Percentiles rank a stretch among this genome's conserved stretches.
These are phyloP conservation scores for Radopholus similis DNA, from an alignment of 1,140 invertebrate genomes.

Conservation along the genomic window DNA sequence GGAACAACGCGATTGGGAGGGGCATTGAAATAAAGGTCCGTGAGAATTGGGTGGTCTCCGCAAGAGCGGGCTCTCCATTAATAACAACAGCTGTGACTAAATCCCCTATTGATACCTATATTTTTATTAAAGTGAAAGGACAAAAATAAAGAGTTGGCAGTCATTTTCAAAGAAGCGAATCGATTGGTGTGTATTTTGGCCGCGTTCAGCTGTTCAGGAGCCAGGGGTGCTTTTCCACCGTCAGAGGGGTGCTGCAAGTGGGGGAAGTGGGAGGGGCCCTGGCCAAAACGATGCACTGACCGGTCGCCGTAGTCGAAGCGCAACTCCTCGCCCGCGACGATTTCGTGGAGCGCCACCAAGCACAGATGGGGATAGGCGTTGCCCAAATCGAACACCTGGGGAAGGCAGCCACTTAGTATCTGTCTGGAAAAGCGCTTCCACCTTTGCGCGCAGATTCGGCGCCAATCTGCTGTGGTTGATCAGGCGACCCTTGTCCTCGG, in stretches of 20 bases:
- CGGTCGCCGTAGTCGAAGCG: conserved; percentile 84
- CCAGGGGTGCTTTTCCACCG: conserved; percentile 5
- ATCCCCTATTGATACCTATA: too few relatives aligned
- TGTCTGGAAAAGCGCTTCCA: conserved; percentile 61
- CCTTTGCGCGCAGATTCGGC: conserved; percentile 84
- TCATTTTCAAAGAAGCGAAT: too few relatives aligned
- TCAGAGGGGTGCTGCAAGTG: not conserved
- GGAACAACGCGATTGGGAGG: too few relatives aligned
- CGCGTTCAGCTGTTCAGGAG: conserved; percentile 7
- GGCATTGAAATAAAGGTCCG: too few relatives aligned
- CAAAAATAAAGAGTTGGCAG: too few relatives aligned
- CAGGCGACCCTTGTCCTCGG: conserved; percentile 78
- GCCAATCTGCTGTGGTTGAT: conserved; percentile 85
- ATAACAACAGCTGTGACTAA: too few relatives aligned
- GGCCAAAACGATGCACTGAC: not conserved
- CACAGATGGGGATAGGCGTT: conserved; percentile 73
- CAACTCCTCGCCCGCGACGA: conserved; percentile 79
- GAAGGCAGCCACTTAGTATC: not conserved
- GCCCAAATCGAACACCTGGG: conserved; percentile 65
- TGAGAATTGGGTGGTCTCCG: too few relatives aligned
- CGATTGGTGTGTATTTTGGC: too few relatives aligned
- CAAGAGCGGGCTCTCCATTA: too few relatives aligned
- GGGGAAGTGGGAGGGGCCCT: too few relatives aligned
- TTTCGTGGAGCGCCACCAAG: conserved; percentile 81
- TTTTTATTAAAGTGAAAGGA: too few relatives aligned